Evolutionary conservation across 2,888 invertebrate species (phyloP), one percentile per base, ranked within the genome.

Genomic region (Tetrapedia diversipes): DNA sequence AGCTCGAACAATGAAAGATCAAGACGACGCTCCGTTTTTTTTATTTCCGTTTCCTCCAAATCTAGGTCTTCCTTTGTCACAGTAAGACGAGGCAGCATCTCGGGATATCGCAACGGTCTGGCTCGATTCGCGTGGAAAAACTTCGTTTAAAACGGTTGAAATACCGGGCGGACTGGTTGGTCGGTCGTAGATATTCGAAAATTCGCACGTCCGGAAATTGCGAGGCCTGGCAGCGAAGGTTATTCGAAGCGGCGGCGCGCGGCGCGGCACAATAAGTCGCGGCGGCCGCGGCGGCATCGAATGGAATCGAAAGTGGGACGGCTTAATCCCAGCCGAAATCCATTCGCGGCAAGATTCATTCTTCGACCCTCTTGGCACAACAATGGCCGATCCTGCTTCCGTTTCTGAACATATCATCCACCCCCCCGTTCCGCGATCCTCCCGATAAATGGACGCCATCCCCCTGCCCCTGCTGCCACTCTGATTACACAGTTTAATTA

Each of bases 241-340:
- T 78, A 73, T 78, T 22, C 67, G 66, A 77, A 68, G 69, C 54
- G 59, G 47, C 43, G 27, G n/a, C n/a, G n/a, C n/a, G n/a, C n/a
- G n/a, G n/a, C n/a, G n/a, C n/a, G 61, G 68, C 73, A 74, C 76
- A 81, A 83, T 83, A 83, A 83, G 76, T 79, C 76, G 73, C 73
- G 67, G 61, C 34, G 34, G 43, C 29, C 34, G 34, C 49, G 47
- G 14, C 27, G 61, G 29, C 77, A 68, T 81, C 74, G 81, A 83
- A 80, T 67, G 57, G 84, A 74, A 83, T 81, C 79, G 83, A 83
- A 83, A 83, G 71, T 83, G 79, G 83, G 74, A 79, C 81, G 71
- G 74, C 81, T 81, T 83, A 81, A 83, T 83, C 81, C 67, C 67
- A 70, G 47, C 79, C 76, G 72, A 84, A 81, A 79, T 77, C 79